Percentiles rank a stretch among this genome's conserved stretches.
Conservation (phyloP, 1,140 invertebrate species). For the Listronotus oregonensis region DNA sequence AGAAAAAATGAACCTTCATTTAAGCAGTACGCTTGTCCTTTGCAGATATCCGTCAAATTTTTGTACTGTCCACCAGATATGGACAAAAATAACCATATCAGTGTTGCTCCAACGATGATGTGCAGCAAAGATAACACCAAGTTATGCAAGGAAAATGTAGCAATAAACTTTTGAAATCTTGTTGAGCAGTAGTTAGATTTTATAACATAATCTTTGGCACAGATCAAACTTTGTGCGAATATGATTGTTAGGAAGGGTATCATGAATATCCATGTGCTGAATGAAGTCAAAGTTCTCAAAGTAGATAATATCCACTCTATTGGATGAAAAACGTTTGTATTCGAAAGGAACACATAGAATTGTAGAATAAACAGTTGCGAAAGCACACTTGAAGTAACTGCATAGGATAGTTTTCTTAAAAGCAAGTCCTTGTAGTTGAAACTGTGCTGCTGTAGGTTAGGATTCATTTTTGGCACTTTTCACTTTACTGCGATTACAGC, state of each 20-base stretch:
- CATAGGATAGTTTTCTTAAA: slow-evolving; percentile 57
- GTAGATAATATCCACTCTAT: slow-evolving; percentile 59
- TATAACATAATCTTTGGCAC: slow-evolving; percentile 64
- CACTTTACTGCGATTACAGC: not conserved
- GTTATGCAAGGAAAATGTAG: slow-evolving; percentile 65
- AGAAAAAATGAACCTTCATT: slow-evolving; percentile 65
- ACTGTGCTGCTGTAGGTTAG: slow-evolving; percentile 35
- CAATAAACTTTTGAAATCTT: slow-evolving; percentile 65
- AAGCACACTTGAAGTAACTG: slow-evolving; percentile 58
- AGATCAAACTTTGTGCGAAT: slow-evolving; percentile 63
- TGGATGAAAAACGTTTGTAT: slow-evolving; percentile 61
- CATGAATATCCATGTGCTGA: slow-evolving; percentile 62
- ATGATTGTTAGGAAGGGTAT: slow-evolving; percentile 60
- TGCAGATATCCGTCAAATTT: slow-evolving; percentile 54
- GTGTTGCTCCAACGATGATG: slow-evolving; percentile 63
- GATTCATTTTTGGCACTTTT: slow-evolving; percentile 34
- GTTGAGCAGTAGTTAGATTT: slow-evolving; percentile 61
- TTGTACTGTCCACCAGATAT: slow-evolving; percentile 61
- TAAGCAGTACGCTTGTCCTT: slow-evolving; percentile 53
- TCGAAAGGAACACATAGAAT: slow-evolving; percentile 60
- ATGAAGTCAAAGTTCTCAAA: slow-evolving; percentile 58
- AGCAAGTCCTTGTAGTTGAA: slow-evolving; percentile 58
- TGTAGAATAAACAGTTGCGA: slow-evolving; percentile 61
- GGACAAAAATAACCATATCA: slow-evolving; percentile 67
- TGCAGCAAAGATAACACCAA: slow-evolving; percentile 62